Evolutionary conservation across 2,888 invertebrate species (phyloP), one percentile per base, ranked within the genome.

Genomic region (Panorpa germanica): DNA sequence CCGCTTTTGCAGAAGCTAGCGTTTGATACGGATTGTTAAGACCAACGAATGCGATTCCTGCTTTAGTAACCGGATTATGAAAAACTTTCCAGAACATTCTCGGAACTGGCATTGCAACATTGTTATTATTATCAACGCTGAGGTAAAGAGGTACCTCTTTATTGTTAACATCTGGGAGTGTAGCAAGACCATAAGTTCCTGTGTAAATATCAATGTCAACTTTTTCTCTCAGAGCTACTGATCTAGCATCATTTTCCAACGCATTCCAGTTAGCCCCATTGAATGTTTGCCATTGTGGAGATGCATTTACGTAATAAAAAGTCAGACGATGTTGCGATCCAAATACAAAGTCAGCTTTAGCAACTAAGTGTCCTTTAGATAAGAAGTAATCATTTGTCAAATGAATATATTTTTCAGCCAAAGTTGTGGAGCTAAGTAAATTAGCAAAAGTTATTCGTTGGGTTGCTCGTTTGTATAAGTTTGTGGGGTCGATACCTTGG

Each of bases 251-350:
- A 1, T 8, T 24, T 35, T 57, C 55, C 8, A 54, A 32, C 2
- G 32, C 29, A 27, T 44, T 42, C 56, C 57, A 57, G 37, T 56
- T 55, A 4, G 52, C 49, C 1, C 41, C 47, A 34, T 59, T 59
- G 37, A 57, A 53, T 3, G 42, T 42, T 33, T 61, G 58, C 65
- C 65, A 67, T 38, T 66, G 66, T 2, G 65, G 63, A 0, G 57
- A 57, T 0, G 50, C 52, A 40, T 67, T 67, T 8, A 60, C 38
- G 34, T 55, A 63, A 41, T 58, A 59, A 40, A 62, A 64, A 1
- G 62, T 65, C 1, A 57, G 45, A 12, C 44, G 43, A 35, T 63
- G 60, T 33, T 57, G 54, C 4, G 50, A 37, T 1, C 52, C 57
- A 39, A 54, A 61, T 12, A 62, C 44, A 36, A 60, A 61, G 41